Evolutionary conservation across 2,888 invertebrate species (phyloP).

Genomic region (Chorisops tibialis): DNA sequence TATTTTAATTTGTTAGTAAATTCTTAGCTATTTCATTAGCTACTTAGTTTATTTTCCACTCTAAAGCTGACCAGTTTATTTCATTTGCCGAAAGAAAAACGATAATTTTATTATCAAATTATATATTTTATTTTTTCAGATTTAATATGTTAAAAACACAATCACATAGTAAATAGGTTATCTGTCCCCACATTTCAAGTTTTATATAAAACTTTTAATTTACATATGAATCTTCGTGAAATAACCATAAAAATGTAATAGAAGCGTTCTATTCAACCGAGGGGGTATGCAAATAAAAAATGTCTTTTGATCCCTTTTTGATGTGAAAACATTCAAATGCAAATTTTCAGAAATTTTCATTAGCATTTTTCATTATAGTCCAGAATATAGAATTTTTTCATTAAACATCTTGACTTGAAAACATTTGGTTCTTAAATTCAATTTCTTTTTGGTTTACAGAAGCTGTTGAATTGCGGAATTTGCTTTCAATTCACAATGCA

Average conservation of each 20-base stretch:
- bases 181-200: no score
- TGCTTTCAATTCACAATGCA: constrained; percentile 43
- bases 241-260: constrained; percentile 24
- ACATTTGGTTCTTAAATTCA: not conserved
- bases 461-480: constrained; percentile 28
- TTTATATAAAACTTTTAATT: no score
- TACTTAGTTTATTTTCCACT: no score
- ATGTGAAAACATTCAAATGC: constrained; percentile 20
- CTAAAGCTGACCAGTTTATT: no score
- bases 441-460: constrained; percentile 26
- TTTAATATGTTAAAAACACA: no score
- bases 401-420: constrained; percentile 1
- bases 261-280: constrained; percentile 7
- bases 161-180: no score
- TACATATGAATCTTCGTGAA: constrained; percentile 8
- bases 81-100: no score
- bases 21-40: no score
- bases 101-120: no score
- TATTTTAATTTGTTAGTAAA: no score
- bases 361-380: constrained; percentile 24
- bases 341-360: constrained; percentile 18
- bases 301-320: not conserved
- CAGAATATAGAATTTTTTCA: constrained; percentile 22
- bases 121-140: no score
- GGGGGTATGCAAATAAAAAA: not conserved